Conservation (phyloP, 2,113 vertebrate species). For the Microcebus murinus region DNA sequence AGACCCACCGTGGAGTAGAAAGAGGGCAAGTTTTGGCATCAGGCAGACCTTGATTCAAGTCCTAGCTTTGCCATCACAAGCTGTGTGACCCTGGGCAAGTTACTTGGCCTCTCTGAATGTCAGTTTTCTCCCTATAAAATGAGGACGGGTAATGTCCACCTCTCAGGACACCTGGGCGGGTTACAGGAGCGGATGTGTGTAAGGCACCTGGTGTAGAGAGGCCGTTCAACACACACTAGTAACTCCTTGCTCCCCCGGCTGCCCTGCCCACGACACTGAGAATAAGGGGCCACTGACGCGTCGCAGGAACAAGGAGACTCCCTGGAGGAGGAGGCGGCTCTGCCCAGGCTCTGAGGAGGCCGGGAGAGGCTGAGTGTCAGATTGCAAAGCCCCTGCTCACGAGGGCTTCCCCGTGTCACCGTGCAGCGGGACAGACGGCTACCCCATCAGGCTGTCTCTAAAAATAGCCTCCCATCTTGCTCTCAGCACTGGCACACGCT, state of each 20-base stretch:
- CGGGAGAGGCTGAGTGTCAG: background rate
- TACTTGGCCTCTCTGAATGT: background rate
- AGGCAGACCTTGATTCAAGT: background rate
- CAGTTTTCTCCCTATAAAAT: background rate
- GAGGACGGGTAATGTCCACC: background rate
- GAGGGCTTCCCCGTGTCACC: constrained; percentile 38
- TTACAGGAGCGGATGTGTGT: too few relatives aligned
- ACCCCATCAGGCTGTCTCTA: constrained; percentile 68
- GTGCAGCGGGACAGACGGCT: constrained; percentile 56
- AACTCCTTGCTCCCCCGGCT: background rate
- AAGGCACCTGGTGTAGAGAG: background rate
- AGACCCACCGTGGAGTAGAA: background rate
- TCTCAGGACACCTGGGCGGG: background rate
- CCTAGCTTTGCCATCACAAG: background rate
- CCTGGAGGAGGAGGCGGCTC: background rate
- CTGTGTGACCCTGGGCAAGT: background rate
- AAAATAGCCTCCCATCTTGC: constrained; percentile 68
- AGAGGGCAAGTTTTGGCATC: background rate
- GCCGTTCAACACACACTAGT: background rate
- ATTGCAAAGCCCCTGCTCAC: background rate
- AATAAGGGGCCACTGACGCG: background rate
- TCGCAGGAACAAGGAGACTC: background rate
- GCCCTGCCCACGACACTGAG: background rate
- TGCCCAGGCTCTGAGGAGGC: background rate
- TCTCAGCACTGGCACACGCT: background rate